phyloP scores from a whole-genome alignment of 2,113 vertebrate genomes.

The Phrynocephalus versicolor region DNA sequence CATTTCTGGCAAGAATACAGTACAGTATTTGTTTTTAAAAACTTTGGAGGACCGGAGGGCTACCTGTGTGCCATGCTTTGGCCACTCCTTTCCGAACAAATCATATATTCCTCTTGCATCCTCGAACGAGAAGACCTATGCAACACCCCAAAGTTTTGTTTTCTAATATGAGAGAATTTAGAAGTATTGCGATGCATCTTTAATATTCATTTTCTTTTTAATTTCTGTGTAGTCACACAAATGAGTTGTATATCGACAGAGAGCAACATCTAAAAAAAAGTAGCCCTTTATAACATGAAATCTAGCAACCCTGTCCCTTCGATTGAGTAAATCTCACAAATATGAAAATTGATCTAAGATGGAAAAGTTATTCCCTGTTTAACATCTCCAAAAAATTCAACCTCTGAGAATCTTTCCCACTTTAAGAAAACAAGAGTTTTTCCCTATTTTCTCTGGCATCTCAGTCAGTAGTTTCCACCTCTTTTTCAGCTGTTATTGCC shows the following conservation, averaged over 20 bases:
- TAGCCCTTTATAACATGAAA: neutral
- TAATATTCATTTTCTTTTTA: neutral
- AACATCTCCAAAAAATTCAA: neutral
- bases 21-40: too few species aligned
- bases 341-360: too few species aligned
- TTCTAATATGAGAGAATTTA: neutral
- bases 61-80: too few species aligned
- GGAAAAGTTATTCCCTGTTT: neutral
- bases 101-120: neutral
- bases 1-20: too few species aligned
- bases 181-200: neutral
- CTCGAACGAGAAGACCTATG: neutral
- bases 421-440: too few species aligned
- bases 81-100: neutral
- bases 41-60: too few species aligned
- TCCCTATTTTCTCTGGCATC: neutral
- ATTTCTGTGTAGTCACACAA: neutral
- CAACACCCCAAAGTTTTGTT: neutral
- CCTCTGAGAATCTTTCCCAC: neutral
- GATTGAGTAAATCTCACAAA: neutral
- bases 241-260: neutral
- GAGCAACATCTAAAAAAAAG: too few species aligned
- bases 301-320: neutral
- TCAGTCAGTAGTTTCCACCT: neutral
- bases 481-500: too few species aligned